A percentile compares a stretch with the other conserved stretches of the same genome.
These are phyloP conservation scores for Platycnemis pennipes DNA, from an alignment of 2,888 invertebrate species.

Conservation along the genomic window DNA sequence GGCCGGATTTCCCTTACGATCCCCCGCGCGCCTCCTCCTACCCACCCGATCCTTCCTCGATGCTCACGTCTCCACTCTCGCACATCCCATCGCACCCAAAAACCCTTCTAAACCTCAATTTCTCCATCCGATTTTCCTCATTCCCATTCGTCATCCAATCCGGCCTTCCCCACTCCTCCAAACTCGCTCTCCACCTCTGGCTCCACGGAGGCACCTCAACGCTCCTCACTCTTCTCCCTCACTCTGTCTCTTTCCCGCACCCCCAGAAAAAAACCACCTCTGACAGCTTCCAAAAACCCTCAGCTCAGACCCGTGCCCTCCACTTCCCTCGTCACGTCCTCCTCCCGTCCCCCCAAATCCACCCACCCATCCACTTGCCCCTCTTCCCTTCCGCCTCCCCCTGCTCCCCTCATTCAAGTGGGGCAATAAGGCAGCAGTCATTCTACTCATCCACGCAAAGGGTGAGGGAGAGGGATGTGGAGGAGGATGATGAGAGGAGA, in stretches of 20 bases:
- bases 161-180: background rate
- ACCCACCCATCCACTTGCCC: background rate
- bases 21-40: background rate
- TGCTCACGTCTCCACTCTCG: background rate
- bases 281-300: background rate
- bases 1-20: background rate
- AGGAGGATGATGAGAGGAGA: background rate
- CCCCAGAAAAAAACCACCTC: background rate
- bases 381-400: background rate
- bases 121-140: background rate
- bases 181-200: too few relatives aligned
- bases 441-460: conserved; percentile 64
- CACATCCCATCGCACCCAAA: background rate
- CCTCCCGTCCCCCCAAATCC: background rate
- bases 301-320: background rate
- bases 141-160: background rate
- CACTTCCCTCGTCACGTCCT: background rate
- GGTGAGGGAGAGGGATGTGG: conserved; percentile 12
- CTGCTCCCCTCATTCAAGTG: conserved; percentile 52
- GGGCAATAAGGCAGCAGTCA: conserved; percentile 68
- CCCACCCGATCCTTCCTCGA: background rate
- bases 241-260: background rate
- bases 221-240: background rate
- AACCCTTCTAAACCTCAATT: background rate
- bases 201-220: background rate